Conservation (phyloP, 2,888 invertebrate genomes). For the Copidosoma aretas region DNA sequence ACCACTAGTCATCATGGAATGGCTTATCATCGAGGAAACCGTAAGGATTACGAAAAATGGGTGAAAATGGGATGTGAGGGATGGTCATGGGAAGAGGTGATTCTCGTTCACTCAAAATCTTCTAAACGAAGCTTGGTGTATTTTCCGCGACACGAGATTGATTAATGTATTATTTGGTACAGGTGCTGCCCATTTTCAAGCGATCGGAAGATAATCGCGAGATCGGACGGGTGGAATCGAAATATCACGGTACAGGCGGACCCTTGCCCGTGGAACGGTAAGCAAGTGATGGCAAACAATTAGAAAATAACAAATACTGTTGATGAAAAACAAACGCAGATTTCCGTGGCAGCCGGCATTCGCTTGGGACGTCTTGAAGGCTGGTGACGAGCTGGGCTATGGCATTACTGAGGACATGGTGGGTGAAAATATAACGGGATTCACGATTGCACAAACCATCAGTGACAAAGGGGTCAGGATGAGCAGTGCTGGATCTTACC, state of each 20-base stretch:
- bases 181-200: conserved; percentile 75
- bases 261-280: conserved; percentile 65
- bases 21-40: conserved; percentile 82
- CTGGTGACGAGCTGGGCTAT: conserved; percentile 69
- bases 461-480: conserved; percentile 70
- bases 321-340: no score
- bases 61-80: conserved; percentile 73
- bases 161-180: not conserved
- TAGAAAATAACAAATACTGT: no score
- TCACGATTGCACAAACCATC: conserved; percentile 71
- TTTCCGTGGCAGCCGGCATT: conserved; percentile 71
- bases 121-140: not conserved
- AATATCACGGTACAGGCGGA: conserved; percentile 70
- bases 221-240: conserved; percentile 67
- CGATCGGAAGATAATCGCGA: conserved; percentile 73
- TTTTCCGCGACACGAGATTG: not conserved
- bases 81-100: conserved; percentile 74
- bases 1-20: conserved; percentile 78
- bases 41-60: conserved; percentile 78
- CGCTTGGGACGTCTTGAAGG: conserved; percentile 68
- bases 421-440: conserved; percentile 69
- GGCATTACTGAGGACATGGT: conserved; percentile 70
- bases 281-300: not conserved
- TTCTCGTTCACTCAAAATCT: not conserved
- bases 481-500: conserved; percentile 68